phyloP scores from a whole-genome alignment of 2,888 invertebrate species.

The Eupeodes latifasciatus region DNA sequence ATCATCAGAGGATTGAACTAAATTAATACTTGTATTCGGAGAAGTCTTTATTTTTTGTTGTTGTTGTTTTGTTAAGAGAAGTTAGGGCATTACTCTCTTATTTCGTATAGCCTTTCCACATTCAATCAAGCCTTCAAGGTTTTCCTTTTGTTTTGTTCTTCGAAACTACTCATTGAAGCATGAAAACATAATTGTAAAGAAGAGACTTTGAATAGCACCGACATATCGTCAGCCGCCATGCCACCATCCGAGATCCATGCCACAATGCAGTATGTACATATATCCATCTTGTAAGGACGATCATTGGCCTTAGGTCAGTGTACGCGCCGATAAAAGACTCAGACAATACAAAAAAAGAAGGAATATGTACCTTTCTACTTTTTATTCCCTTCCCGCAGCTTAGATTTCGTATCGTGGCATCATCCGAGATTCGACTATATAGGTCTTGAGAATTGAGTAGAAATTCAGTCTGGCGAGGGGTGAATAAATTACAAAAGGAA shows the following conservation, averaged over 20 bases:
- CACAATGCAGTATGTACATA: neutral
- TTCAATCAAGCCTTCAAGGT: neutral
- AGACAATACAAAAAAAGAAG: conserved; percentile 17
- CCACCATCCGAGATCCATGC: neutral
- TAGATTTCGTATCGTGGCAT: conserved; percentile 51
- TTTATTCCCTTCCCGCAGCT: conserved; percentile 38
- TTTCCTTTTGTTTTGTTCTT: neutral
- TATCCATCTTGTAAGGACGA: neutral
- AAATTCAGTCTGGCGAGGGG: conserved; percentile 14
- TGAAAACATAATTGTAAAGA: conserved; percentile 47
- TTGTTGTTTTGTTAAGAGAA: neutral
- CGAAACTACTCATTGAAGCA: conserved; percentile 53
- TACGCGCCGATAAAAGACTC: conserved; percentile 58
- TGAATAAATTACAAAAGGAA: conserved; percentile 73
- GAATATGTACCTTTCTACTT: conserved; percentile 34
- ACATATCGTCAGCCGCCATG: neutral
- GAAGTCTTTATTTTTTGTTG: too few species aligned
- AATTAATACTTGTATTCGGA: neutral
- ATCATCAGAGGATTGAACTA: conserved; percentile 5
- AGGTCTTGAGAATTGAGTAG: neutral
- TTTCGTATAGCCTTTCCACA: neutral
- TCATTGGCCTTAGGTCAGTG: conserved; percentile 69
- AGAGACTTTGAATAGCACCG: conserved; percentile 44
- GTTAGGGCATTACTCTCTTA: conserved; percentile 13
- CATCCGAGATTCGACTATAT: too few species aligned